Base-by-base conservation (phyloP, 1,140 invertebrate genomes). In the Cyrtorhinus lividipennis region DNA sequence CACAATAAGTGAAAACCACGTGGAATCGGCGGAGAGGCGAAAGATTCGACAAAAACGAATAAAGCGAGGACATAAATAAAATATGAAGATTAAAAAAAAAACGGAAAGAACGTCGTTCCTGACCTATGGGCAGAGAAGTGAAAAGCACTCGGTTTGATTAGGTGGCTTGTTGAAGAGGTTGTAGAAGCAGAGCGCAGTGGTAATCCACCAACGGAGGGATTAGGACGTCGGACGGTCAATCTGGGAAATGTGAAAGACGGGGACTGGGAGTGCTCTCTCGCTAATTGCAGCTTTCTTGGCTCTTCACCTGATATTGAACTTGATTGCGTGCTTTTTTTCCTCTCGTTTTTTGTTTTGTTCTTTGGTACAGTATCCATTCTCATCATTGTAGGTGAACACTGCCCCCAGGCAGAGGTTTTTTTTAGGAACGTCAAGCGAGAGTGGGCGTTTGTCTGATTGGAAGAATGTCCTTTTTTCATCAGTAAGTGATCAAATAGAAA, bases 161-260 rank as follows among this genome's bases (percentile, higher is more conserved):
- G 48, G 48, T 53, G 48, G 48, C 38, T 22, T 8, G 30, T 5
- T 53, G 18, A 20, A 53, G 30, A 53, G 20, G 48, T 53, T 53
- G 48, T 5, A 53, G n/a, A n/a, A n/a, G n/a, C 20, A 5, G 48
- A 8, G 5, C 8, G 48, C 10, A 22, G 48, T 5, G 8, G 48
- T 53, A 53, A 53, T 53, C 48, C 48, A 53, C 12, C 48, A 22
- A 53, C 48, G 8, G 10, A 53, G 18, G 48, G 48, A 53, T 53
- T 53, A 53, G 48, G 48, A 53, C 20, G 48, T 22, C 18, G 48
- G 48, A 5, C 48, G 48, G 48, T 53, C 48, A 53, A 53, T 53
- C 48, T 53, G 48, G 48, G 48, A 53, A 53, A 53, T 53, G 48
- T 53, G 48, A 53, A 53, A 53, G 48, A 53, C 48, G 48, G 20